phyloP scores from a whole-genome alignment of 2,888 invertebrate species.

The Cheilosia pagana region DNA sequence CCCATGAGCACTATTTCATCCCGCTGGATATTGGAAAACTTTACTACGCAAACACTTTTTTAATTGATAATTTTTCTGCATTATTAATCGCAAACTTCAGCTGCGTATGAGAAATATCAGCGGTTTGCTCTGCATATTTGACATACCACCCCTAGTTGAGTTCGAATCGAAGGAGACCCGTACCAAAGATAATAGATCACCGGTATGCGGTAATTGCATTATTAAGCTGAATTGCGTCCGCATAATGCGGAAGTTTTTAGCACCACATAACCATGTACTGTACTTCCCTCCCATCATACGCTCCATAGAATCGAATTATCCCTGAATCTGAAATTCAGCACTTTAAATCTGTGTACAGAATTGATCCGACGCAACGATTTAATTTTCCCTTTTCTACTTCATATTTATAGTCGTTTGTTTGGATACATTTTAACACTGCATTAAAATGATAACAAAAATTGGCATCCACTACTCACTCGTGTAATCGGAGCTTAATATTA shows the following conservation, averaged over 20 bases:
- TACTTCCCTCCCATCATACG: slow-evolving; percentile 3
- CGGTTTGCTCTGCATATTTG: not conserved
- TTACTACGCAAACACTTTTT: slow-evolving; percentile 57
- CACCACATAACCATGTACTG: not conserved
- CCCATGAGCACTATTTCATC: slow-evolving; percentile 24
- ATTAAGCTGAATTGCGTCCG: slow-evolving; percentile 38
- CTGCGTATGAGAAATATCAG: slow-evolving; percentile 10
- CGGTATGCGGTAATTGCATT: slow-evolving; percentile 48
- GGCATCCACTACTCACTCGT: slow-evolving; percentile 59
- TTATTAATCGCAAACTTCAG: slow-evolving; percentile 39
- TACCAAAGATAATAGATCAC: slow-evolving; percentile 53
- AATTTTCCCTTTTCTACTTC: slow-evolving; percentile 3
- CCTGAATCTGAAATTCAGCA: slow-evolving; percentile 16
- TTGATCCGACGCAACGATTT: slow-evolving; percentile 10
- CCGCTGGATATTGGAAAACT: slow-evolving; percentile 30
- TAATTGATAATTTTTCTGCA: slow-evolving; percentile 53
- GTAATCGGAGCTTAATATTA: slow-evolving; percentile 62
- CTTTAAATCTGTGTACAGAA: slow-evolving; percentile 19
- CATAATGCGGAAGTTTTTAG: slow-evolving; percentile 27
- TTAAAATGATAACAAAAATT: slow-evolving; percentile 67
- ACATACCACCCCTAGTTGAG: not conserved
- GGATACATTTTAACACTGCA: slow-evolving; percentile 59
- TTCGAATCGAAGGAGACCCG: slow-evolving; percentile 10
- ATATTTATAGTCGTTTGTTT: slow-evolving; percentile 13
- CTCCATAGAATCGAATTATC: slow-evolving; percentile 21